A percentile compares a stretch with the other conserved stretches of the same genome.
Conservation (phyloP, 2,797 vertebrate genomes). For the Simalia tracyae region DNA sequence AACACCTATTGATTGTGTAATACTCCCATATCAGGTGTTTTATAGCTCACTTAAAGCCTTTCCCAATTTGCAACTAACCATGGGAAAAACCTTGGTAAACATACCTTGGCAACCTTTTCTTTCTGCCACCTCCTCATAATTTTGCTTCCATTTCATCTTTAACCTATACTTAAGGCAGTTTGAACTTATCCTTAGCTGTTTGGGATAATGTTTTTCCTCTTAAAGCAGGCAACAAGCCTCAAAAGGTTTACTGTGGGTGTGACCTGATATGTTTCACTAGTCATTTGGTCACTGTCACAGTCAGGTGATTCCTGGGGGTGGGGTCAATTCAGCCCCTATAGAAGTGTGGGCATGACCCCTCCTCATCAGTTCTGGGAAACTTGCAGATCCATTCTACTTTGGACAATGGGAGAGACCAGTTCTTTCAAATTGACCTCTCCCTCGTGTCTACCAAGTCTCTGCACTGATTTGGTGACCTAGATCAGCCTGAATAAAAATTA, state of each 20-base stretch:
- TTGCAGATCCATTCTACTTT: background rate
- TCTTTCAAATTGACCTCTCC: background rate
- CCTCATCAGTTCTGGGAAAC: background rate
- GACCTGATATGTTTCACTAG: background rate
- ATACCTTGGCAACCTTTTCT: background rate
- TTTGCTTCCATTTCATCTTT: background rate
- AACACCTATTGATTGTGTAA: background rate
- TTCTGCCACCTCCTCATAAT: background rate
- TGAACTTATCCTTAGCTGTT: background rate
- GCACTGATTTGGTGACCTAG: background rate
- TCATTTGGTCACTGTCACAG: background rate
- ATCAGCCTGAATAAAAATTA: background rate
- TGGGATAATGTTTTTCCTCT: background rate
- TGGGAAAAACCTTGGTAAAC: background rate
- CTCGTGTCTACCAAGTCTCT: background rate
- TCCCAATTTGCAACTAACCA: background rate
- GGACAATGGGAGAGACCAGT: background rate
- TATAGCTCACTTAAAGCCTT: background rate
- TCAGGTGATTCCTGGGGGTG: background rate
- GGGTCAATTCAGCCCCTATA: background rate
- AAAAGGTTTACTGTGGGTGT: background rate
- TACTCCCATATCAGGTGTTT: background rate
- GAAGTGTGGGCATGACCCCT: background rate
- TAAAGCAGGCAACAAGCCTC: background rate
- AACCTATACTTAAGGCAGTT: background rate